Conservation (phyloP, 2,888 invertebrate species). For the Electrophaes corylata region DNA sequence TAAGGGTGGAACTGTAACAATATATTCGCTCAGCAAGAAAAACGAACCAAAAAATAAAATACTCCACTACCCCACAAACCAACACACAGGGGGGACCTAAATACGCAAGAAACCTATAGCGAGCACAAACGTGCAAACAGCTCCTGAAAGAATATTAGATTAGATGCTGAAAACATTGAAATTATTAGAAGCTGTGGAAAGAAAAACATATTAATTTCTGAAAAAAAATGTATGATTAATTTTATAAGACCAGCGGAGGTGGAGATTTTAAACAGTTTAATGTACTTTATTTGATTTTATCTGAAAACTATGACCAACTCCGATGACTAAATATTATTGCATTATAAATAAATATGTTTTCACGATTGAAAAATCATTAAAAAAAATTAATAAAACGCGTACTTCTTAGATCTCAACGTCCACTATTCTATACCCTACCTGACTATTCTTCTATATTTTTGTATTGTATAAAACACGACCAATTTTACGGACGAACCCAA, state of each 20-base stretch:
- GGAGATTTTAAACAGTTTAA: neutral
- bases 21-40: slow-evolving; percentile 30
- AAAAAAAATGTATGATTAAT: slow-evolving; percentile 56
- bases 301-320: neutral
- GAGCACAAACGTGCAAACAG: slow-evolving; percentile 37
- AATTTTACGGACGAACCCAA: slow-evolving; percentile 30
- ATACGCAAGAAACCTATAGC: slow-evolving; percentile 39
- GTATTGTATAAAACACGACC: slow-evolving; percentile 23
- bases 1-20: slow-evolving; percentile 3
- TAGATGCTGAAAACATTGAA: slow-evolving; percentile 67
- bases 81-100: slow-evolving; percentile 35
- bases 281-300: neutral
- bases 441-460: slow-evolving; percentile 1
- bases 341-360: no score
- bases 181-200: slow-evolving; percentile 65
- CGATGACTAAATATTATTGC: no score
- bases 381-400: neutral
- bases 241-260: slow-evolving; percentile 24
- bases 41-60: slow-evolving; percentile 24
- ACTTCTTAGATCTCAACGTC: slow-evolving; percentile 12
- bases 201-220: slow-evolving; percentile 62
- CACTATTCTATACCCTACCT: slow-evolving; percentile 19
- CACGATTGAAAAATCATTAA: neutral
- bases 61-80: slow-evolving; percentile 39
- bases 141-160: slow-evolving; percentile 61